These are phyloP conservation scores for Scolopax mira DNA, from an alignment of 2,113 vertebrate species.

Conservation along the genomic window DNA sequence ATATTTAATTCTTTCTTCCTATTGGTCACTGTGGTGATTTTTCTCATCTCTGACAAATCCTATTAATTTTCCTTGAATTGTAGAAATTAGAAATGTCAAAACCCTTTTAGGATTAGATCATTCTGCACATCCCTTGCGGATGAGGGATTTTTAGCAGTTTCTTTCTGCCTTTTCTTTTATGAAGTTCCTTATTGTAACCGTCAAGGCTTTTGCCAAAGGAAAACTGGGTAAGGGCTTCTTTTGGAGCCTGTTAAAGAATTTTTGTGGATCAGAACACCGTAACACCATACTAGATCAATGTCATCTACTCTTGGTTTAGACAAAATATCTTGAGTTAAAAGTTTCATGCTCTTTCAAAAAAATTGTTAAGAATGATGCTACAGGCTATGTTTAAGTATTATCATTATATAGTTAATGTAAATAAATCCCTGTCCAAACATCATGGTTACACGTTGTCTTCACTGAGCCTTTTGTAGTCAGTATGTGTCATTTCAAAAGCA, in stretches of 20 bases:
- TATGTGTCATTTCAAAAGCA: neutral
- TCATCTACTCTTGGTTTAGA: neutral
- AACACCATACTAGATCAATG: neutral
- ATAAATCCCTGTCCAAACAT: neutral
- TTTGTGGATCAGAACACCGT: neutral
- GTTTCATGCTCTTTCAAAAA: neutral
- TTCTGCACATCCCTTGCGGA: neutral
- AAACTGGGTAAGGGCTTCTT: neutral
- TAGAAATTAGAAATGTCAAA: neutral
- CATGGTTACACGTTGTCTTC: neutral
- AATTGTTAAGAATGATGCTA: neutral
- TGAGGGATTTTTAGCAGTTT: neutral
- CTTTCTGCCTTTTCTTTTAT: neutral
- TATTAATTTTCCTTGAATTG: neutral
- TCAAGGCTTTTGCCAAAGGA: neutral
- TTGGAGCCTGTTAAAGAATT: neutral
- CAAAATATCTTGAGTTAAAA: neutral
- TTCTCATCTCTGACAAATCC: neutral
- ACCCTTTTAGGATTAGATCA: neutral
- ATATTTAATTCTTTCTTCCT: neutral
- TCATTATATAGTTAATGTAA: neutral
- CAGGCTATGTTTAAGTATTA: neutral
- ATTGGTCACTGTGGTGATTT: neutral
- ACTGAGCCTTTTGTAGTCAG: neutral
- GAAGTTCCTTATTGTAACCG: neutral